Evolutionary conservation across 2,113 vertebrate species (phyloP).

Genomic region (Delphinapterus leucas): DNA sequence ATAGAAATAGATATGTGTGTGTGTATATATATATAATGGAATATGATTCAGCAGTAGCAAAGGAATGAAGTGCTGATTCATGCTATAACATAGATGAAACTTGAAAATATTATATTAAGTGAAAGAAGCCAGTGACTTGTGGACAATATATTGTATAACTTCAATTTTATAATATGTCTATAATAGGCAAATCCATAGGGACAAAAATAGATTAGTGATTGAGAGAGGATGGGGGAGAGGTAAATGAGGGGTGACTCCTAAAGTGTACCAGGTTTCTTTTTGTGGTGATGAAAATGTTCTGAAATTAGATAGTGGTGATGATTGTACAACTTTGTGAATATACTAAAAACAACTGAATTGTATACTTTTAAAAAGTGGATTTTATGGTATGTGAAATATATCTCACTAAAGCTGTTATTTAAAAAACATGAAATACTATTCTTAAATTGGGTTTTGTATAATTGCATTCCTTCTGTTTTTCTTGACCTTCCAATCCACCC

Average conservation of each 20-base stretch:
- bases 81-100: neutral
- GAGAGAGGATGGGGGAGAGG: neutral
- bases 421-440: neutral
- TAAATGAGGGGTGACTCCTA: neutral
- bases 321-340: neutral
- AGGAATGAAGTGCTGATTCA: neutral
- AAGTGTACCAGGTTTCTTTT: neutral
- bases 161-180: neutral
- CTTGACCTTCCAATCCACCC: neutral
- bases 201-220: neutral
- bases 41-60: neutral
- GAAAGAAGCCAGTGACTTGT: neutral
- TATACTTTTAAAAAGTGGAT: neutral
- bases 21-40: neutral
- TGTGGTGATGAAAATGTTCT: neutral
- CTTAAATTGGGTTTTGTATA: neutral
- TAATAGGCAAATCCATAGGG: neutral
- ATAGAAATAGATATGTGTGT: too few species aligned
- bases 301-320: neutral
- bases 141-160: neutral
- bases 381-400: neutral
- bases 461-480: neutral
- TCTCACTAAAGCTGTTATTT: neutral
- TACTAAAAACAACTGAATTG: neutral
- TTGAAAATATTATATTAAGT: neutral